Evolutionary conservation across 2,888 invertebrate species (phyloP).

Genomic region (Oscheius sp.): DNA sequence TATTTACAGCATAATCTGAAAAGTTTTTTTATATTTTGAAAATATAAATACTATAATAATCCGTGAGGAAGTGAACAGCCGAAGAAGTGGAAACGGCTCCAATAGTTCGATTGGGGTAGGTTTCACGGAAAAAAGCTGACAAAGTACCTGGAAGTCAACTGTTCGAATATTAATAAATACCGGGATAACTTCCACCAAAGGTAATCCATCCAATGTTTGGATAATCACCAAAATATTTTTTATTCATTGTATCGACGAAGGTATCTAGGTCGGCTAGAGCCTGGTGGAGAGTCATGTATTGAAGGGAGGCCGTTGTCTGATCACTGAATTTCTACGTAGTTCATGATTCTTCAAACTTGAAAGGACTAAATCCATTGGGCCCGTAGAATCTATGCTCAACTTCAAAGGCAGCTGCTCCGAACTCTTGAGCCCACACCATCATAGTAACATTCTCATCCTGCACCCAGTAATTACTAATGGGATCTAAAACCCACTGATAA

Average conservation of each 20-base stretch:
- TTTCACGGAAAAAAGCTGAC: slow-evolving; percentile 50
- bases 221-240: slow-evolving; percentile 38
- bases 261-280: slow-evolving; percentile 41
- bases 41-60: slow-evolving; percentile 40
- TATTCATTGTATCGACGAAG: slow-evolving; percentile 49
- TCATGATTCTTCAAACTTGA: slow-evolving; percentile 11
- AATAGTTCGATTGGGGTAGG: slow-evolving; percentile 47
- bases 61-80: slow-evolving; percentile 49
- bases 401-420: slow-evolving; percentile 48
- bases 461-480: slow-evolving; percentile 45
- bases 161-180: neutral
- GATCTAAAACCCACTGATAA: neutral
- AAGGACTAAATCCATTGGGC: slow-evolving; percentile 38
- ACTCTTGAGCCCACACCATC: slow-evolving; percentile 49
- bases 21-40: neutral
- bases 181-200: slow-evolving; percentile 52
- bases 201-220: slow-evolving; percentile 43
- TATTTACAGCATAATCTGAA: slow-evolving; percentile 49
- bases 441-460: slow-evolving; percentile 44
- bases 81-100: slow-evolving; percentile 54
- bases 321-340: slow-evolving; percentile 13
- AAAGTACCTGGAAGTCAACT: slow-evolving; percentile 33
- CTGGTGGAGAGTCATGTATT: slow-evolving; percentile 42
- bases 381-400: slow-evolving; percentile 53
- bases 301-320: slow-evolving; percentile 25